Base-by-base conservation (phyloP, 1,140 invertebrate genomes). In the Kradibia gibbosae region DNA sequence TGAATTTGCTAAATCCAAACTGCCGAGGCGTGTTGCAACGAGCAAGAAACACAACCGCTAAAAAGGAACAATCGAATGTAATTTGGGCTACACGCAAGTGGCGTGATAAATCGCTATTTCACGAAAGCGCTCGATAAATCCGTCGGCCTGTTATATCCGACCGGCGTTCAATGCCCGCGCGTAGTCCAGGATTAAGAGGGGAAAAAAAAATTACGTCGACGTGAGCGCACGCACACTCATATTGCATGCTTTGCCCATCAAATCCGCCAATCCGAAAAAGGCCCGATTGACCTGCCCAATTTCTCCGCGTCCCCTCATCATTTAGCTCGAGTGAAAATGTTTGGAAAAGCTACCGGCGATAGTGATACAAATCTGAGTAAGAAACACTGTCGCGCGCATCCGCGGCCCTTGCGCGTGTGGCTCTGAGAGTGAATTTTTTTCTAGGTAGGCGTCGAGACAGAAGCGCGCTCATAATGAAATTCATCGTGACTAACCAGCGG, bases 401-500 rank as follows among this genome's bases (percentile, higher is more conserved):
- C n/a, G n/a, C n/a, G n/a, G n/a, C n/a, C n/a, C n/a, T n/a, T n/a
- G n/a, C n/a, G n/a, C n/a, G n/a, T n/a, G n/a, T n/a, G n/a, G n/a
- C n/a, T n/a, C n/a, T n/a, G n/a, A n/a, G n/a, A n/a, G 50, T 17
- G 50, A 17, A 53, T 53, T 53, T 53, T 53, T 53, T 20, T 20
- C n/a, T n/a, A n/a, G n/a, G n/a, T n/a, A n/a, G 50, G 50, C 50
- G 50, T 10, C 45, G 50, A 53, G 50, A 8, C 50, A 20, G 13
- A 70, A 25, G 25, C 65, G 36, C n/a, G 22, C 20, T 31, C 25
- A 31, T 45, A 28, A 53, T 57, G 45, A 79, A 79, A 70, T 78
- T 42, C 65, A 53, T 79, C 48, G 65, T 57, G 77, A 71, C 67
- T 71, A 71, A 50, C 45, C 67, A 45, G n/a, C 48, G 48, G n/a